Base-by-base conservation (phyloP, 1,140 invertebrate genomes). In the Apis dorsata region DNA sequence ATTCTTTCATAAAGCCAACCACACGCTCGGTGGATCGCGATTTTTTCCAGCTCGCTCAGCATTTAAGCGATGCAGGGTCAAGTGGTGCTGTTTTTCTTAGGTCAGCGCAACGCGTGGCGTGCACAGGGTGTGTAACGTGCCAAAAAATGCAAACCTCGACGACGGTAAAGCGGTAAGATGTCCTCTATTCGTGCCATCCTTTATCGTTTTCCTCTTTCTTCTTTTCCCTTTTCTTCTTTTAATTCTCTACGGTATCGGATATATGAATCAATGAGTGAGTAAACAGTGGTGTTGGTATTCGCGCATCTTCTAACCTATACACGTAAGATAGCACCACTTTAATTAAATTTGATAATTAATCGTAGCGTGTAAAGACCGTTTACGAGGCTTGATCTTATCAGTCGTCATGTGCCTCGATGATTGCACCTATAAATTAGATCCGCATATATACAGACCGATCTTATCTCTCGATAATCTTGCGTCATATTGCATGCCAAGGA, bases 321-420 rank as follows among this genome's bases (percentile, higher is more conserved):
- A 59, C 71, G 51, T 73, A 76, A 73, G 51, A 49, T 2, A 4
- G 59, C 55, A 65, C 76, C 80, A 79, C 82, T 89, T 90, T 90
- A 90, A 90, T 90, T 90, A 89, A 90, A 90, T 90, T 90, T 88
- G 86, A 90, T 90, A 90, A 90, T 90, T 90, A 90, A 87, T 85
- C 83, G 73, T 34, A 55, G 60, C 53, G 62, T 60, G 69, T 28
- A 76, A 24, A 78, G 74, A 73, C 24, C 69, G 80, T 57, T 76
- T 55, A 81, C 73, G 72, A 69, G 63, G 79, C 70, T 83, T 69
- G 59, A 69, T 85, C 69, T 81, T 24, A 84, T 84, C 74, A 75
- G 19, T n/a, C 60, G 55, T 84, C 76, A 57, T n/a, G 24, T 44
- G 28, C 7, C 55, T n/a, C 13, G 34, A 84, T 83, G 24, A 83